A percentile compares a stretch with the other conserved stretches of the same genome.
phyloP scores from a whole-genome alignment of 2,797 vertebrate species.

The Pithecia hirsuta region DNA sequence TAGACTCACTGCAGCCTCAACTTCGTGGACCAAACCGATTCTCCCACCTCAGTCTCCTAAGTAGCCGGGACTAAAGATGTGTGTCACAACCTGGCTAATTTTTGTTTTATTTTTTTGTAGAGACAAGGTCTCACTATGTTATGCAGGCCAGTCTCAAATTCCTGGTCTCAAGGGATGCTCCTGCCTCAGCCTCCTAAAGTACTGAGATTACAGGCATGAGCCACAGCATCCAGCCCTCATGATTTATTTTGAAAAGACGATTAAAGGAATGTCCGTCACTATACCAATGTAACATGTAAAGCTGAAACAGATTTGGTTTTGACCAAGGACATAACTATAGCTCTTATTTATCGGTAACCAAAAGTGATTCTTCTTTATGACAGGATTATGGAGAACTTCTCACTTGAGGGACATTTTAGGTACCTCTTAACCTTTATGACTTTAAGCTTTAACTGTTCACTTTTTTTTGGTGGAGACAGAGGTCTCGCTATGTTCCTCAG shows the following conservation, averaged over 20 bases:
- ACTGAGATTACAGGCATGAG: neutral
- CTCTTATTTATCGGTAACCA: conserved; percentile 15
- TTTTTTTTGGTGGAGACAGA: neutral
- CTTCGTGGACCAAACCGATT: neutral
- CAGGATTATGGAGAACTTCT: neutral
- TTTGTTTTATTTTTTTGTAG: neutral
- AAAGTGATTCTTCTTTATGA: conserved; percentile 31
- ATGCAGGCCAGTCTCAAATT: neutral
- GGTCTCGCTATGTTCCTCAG: neutral
- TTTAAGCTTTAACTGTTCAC: neutral
- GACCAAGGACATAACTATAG: neutral
- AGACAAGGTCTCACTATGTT: neutral
- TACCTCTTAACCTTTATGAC: neutral
- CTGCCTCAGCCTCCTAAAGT: neutral
- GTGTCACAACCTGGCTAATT: neutral
- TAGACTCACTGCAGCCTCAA: neutral
- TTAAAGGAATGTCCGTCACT: neutral
- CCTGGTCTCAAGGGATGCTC: neutral
- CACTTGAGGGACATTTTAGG: neutral
- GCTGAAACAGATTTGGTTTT: conserved; percentile 3
- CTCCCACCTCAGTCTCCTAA: neutral
- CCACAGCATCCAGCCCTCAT: neutral
- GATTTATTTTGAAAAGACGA: conserved; percentile 24
- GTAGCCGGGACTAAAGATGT: neutral
- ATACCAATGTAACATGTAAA: conserved; percentile 20